A percentile compares a stretch with the other conserved stretches of the same genome.
Evolutionary conservation across 2,888 invertebrate species (phyloP).

Genomic region (Adelphocoris suturalis): DNA sequence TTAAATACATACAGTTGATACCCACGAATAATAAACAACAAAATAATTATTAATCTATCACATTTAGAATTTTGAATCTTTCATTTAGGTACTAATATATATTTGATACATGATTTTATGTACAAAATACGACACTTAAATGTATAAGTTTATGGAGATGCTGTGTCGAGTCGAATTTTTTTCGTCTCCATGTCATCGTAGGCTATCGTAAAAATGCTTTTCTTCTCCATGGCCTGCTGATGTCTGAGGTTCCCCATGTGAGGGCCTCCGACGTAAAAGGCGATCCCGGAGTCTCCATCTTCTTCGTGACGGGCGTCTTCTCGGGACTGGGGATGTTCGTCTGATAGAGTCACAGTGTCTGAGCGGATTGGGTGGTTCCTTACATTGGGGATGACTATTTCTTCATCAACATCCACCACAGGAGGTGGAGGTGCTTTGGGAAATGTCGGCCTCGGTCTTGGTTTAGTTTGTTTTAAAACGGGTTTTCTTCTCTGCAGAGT

Average conservation of each 20-base stretch:
- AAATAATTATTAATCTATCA: constrained; percentile 35
- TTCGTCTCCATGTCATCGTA: constrained; percentile 94
- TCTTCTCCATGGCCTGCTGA: constrained; percentile 86
- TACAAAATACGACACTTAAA: background rate
- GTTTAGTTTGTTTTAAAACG: constrained; percentile 48
- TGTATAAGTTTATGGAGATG: constrained; percentile 79
- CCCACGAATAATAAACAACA: background rate
- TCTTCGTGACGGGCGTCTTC: constrained; percentile 35
- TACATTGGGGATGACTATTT: constrained; percentile 30
- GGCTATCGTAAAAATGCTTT: constrained; percentile 95
- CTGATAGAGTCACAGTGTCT: background rate
- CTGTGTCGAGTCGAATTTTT: constrained; percentile 89
- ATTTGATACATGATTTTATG: background rate
- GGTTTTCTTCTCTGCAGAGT: background rate
- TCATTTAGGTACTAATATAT: background rate
- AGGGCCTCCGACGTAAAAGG: constrained; percentile 80
- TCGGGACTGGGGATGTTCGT: constrained; percentile 15
- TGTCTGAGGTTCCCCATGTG: constrained; percentile 75
- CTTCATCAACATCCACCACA: constrained; percentile 65
- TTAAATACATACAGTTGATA: background rate
- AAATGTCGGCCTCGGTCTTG: constrained; percentile 8
- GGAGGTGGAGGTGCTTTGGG: constrained; percentile 41
- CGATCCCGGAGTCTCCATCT: constrained; percentile 86
- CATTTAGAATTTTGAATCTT: constrained; percentile 44
- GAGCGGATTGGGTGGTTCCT: background rate